Base-by-base conservation (phyloP, 2,888 invertebrate species). In the Tridacna crocea region DNA sequence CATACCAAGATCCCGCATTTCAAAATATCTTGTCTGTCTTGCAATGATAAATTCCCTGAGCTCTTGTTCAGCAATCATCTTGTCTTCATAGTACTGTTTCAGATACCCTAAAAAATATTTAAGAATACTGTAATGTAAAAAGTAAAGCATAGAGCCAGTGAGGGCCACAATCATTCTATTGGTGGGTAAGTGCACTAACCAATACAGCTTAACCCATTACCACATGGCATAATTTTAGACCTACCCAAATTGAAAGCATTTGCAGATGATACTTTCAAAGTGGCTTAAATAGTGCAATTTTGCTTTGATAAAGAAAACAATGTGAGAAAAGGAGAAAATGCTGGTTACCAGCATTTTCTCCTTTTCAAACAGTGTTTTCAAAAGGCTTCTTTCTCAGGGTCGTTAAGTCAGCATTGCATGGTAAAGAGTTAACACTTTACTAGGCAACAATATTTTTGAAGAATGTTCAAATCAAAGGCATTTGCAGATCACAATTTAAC, bases 11-110 rank as follows among this genome's bases (percentile, higher is more conserved):
- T 70, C 47, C 26, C 46, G 51, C 47, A 70, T 17, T 51, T 70
- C 70, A 26, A 10, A 48, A 51, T 70, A 51, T 51, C 70, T n/a
- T 8, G 26, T 51, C 10, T 51, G 70, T 24, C 70, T 11, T 24
- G 48, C 51, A 51, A 51, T 17, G 12, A 70, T 24, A 51, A 70
- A 70, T 70, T 70, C 70, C 24, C 70, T 48, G 12, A 70, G 48
- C 51, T 70, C 70, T 24, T 70, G 70, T 51, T 70, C 70, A 70
- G 48, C 70, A 12, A 70, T n/a, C 70, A 70, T 51, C 70, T 70
- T 70, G 15, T 70, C 51, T 47, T 51, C 51, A 24, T 70, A 70
- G 2, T 51, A n/a, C 15, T 19, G 47, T 24, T 70, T 70, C 22
- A 70, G n/a, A 24, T 51, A 70, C 8, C 51, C 70, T 70, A 51